Conservation (phyloP, 1,140 invertebrate genomes). For the Trachymyrmex cornetzi region DNA sequence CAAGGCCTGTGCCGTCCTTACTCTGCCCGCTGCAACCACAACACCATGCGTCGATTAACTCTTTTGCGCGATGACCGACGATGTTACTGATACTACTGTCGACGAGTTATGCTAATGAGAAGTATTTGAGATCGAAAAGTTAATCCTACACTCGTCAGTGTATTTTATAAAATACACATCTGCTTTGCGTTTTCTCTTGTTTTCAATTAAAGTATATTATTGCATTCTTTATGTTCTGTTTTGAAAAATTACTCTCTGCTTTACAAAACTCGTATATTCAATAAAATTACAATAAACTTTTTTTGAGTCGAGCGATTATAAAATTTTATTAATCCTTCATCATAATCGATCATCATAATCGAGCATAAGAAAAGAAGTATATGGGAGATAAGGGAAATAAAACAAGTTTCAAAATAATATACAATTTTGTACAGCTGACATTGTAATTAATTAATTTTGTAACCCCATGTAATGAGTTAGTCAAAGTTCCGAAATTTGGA, state of each 20-base stretch:
- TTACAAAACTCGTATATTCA: not conserved
- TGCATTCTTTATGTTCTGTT: not conserved
- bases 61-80: conserved; percentile 10
- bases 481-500: conserved; percentile 9
- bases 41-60: conserved; percentile 45
- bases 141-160: not conserved
- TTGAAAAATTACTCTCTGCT: not conserved
- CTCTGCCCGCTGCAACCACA: not conserved
- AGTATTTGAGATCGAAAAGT: conserved; percentile 27
- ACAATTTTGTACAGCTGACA: not conserved
- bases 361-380: not conserved
- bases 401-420: not conserved
- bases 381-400: too few relatives aligned
- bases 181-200: not conserved
- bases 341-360: not conserved
- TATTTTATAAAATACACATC: not conserved
- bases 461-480: not conserved
- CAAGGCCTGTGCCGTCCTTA: conserved; percentile 51
- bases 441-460: conserved; percentile 24
- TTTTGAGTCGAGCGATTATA: not conserved
- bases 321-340: not conserved
- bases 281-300: not conserved
- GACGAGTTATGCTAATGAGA: not conserved
- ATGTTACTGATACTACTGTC: conserved; percentile 7
- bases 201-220: not conserved